Base-by-base conservation (phyloP, 2,113 vertebrate genomes). In the Myrmophylax atrothorax region DNA sequence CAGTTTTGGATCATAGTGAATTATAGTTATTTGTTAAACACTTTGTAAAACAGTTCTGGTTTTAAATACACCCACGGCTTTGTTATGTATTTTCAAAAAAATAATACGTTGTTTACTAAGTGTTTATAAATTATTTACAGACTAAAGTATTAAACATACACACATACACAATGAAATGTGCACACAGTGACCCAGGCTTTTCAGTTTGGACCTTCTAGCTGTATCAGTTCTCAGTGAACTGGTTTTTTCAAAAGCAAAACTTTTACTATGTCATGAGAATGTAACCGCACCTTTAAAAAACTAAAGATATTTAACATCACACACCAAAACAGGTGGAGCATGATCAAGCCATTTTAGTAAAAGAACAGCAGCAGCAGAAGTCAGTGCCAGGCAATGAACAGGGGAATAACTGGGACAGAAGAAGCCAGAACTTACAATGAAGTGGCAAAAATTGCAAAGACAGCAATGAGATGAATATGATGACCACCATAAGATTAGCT, bases 301-400 rank as follows among this genome's bases (percentile, higher is more conserved):
- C 53, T 18, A 73, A 52, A 91, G 7, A 9, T 28, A 25, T 73
- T 68, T 76, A 85, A 93, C 80, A 87, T 64, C 58, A 95, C 56
- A 89, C 58, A 93, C 29, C 89, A 73, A 91, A 93, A 93, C 76
- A 90, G 37, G 24, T 81, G 47, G 25, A 60, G 19, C 62, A 89
- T 2, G 0, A 49, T 46, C 35, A 82, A 78, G 49, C 77, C 59
- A 72, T 78, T 95, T 95, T 89, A 97, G 86, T 92, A 78, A 49
- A 7, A 89, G 56, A 83, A 64, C 79, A 87, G 73, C 72, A 95
- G 77, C 76, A 84, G 80, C 69, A 81, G 37, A 1, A 46, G 12
- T 53, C 77, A 91, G 64, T 26, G 63, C n/a, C 83, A 95, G 88
- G 79, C 85, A 93, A 90, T n/a, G 64, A 69, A 78, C 15, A 79